phyloP scores from a whole-genome alignment of 2,888 invertebrate genomes.

The Anthophora plumipes region DNA sequence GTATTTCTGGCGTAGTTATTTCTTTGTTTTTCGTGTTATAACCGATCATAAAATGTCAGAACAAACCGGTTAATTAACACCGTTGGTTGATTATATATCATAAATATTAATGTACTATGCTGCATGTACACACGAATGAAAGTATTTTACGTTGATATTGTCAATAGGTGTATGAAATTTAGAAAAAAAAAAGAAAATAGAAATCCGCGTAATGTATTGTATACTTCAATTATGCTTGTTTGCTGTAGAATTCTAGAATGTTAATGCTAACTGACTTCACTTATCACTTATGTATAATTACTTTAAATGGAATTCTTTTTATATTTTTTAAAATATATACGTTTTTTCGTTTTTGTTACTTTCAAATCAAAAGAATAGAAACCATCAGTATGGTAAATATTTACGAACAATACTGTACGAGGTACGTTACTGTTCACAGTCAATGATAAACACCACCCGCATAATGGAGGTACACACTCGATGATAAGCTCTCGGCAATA shows the following conservation, averaged over 20 bases:
- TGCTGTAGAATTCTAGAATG: not conserved
- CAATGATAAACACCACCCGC: slow-evolving; percentile 72
- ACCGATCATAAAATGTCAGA: slow-evolving; percentile 19
- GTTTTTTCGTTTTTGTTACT: not conserved
- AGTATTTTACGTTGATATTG: not conserved
- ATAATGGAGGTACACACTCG: slow-evolving; percentile 35
- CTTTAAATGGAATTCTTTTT: not conserved
- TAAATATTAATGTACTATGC: slow-evolving; percentile 25
- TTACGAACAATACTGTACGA: not conserved
- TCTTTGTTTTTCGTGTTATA: slow-evolving; percentile 29
- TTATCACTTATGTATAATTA: not conserved
- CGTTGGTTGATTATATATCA: slow-evolving; percentile 19
- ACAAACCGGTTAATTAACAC: slow-evolving; percentile 38
- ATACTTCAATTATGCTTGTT: not conserved
- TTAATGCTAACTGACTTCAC: not conserved
- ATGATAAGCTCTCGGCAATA: slow-evolving; percentile 53
- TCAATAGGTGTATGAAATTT: not conserved
- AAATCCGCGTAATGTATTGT: not conserved
- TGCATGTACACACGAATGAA: not conserved
- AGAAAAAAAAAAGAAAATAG: not conserved
- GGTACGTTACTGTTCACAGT: slow-evolving; percentile 69
- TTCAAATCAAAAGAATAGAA: not conserved
- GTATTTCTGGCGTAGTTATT: slow-evolving; percentile 51
- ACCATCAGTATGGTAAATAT: slow-evolving; percentile 1
- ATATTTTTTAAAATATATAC: not conserved